Conservation (phyloP, 2,113 vertebrate species). For the Xiphorhynchus elegans region DNA sequence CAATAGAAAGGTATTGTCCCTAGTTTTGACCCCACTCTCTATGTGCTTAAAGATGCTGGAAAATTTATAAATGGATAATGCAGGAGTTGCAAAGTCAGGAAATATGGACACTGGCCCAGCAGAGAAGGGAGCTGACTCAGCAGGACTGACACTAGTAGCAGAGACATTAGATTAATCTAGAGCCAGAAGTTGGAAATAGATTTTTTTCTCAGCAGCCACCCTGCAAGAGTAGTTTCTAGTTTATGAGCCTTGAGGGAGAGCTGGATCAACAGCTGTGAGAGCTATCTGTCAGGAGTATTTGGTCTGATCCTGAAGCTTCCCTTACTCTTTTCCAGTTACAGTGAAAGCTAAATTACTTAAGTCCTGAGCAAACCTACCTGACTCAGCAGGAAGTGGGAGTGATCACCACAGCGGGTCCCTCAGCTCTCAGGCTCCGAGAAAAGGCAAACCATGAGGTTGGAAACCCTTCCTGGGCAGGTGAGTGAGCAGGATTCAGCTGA, state of each 20-base stretch:
- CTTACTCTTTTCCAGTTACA: neutral
- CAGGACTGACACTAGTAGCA: neutral
- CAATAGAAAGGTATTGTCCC: neutral
- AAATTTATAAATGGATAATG: neutral
- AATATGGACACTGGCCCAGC: neutral
- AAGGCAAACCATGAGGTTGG: neutral
- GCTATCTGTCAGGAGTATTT: neutral
- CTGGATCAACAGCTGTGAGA: neutral
- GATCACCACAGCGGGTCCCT: neutral
- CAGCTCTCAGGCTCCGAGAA: neutral
- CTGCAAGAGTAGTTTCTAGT: neutral
- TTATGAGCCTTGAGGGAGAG: neutral
- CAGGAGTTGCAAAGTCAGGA: neutral
- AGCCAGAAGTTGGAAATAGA: neutral
- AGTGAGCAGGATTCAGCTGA: neutral
- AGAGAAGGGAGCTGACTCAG: constrained; percentile 18
- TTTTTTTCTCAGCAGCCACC: neutral
- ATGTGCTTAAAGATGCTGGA: neutral
- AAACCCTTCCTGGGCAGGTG: neutral
- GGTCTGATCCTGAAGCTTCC: neutral
- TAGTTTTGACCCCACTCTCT: neutral
- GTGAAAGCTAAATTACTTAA: neutral
- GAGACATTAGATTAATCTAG: neutral
- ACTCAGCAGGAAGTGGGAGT: neutral
- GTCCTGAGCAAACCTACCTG: neutral